These are phyloP conservation scores for Columba janthina DNA, from an alignment of 2,113 vertebrate genomes.

Conservation along the genomic window DNA sequence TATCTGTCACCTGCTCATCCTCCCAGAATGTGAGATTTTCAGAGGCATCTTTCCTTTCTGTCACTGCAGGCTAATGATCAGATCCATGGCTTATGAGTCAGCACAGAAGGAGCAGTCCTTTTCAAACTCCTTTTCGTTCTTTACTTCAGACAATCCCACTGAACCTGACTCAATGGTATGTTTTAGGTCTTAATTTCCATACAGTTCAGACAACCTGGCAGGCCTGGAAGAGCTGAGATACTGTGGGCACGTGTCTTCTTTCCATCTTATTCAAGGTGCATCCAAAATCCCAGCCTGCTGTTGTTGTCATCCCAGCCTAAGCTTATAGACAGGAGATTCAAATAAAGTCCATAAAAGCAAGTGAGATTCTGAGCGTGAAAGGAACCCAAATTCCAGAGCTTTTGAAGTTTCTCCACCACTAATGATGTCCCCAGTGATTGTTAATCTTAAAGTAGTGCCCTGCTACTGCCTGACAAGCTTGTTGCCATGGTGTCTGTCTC, in stretches of 20 bases:
- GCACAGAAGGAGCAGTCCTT: not conserved
- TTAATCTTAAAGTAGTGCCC: slow-evolving; percentile 39
- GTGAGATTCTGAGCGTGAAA: not conserved
- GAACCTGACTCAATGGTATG: not conserved
- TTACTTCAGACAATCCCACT: not conserved
- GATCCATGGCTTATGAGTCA: not conserved
- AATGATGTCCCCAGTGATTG: slow-evolving; percentile 28
- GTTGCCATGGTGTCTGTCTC: slow-evolving; percentile 62
- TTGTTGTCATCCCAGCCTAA: not conserved
- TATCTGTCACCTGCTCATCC: not conserved
- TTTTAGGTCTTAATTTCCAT: not conserved
- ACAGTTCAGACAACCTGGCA: not conserved
- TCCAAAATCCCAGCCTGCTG: not conserved
- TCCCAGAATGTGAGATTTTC: not conserved
- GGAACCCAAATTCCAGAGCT: not conserved
- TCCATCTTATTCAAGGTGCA: not conserved
- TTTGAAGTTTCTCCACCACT: slow-evolving; percentile 40
- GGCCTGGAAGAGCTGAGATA: not conserved
- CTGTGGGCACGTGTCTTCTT: not conserved
- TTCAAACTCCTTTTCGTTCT: not conserved
- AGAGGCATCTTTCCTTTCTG: not conserved
- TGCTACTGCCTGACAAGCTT: slow-evolving; percentile 36
- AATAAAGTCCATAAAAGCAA: not conserved
- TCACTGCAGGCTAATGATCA: not conserved
- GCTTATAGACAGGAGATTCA: not conserved